A percentile compares a stretch with the other conserved stretches of the same genome.
phyloP scores from a whole-genome alignment of 1,140 invertebrate genomes.

The Cecropterus lyciades region DNA sequence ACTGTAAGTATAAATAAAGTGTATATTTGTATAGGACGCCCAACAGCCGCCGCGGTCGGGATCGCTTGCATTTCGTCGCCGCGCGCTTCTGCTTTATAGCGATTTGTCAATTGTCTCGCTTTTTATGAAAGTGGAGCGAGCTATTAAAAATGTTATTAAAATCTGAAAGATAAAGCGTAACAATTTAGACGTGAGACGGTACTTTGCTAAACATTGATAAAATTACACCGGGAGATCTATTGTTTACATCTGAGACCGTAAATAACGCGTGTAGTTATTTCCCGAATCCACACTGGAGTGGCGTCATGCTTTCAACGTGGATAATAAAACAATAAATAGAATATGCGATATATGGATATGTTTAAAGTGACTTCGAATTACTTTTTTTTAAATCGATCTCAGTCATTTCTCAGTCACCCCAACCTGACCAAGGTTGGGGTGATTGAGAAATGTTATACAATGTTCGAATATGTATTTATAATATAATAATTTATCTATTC shows the following conservation, averaged over 20 bases:
- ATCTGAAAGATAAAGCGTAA: constrained; percentile 7
- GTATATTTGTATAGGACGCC: constrained; percentile 5
- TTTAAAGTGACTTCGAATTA: too few relatives aligned
- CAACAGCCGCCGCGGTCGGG: constrained; percentile 8
- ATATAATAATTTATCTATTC: too few relatives aligned
- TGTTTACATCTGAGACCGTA: not conserved
- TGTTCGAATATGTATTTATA: too few relatives aligned
- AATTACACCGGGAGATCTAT: not conserved
- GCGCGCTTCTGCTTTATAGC: constrained; percentile 6
- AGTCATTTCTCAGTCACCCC: too few relatives aligned
- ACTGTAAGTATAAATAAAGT: constrained; percentile 3
- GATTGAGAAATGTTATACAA: too few relatives aligned
- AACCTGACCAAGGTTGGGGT: too few relatives aligned
- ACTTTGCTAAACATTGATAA: not conserved
- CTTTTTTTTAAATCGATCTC: too few relatives aligned
- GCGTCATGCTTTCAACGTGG: not conserved
- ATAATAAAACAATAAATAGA: too few relatives aligned
- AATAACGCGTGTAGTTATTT: not conserved
- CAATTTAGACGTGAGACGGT: not conserved
- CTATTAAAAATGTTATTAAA: constrained; percentile 26
- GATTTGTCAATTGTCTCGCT: constrained; percentile 28
- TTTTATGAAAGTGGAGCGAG: constrained; percentile 25
- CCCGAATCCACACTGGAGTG: not conserved
- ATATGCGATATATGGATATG: too few relatives aligned
- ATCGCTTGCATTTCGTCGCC: constrained; percentile 13